A percentile compares a stretch with the other conserved stretches of the same genome.
phyloP scores from a whole-genome alignment of 1,140 invertebrate species.

The Drosophila ogumai region DNA sequence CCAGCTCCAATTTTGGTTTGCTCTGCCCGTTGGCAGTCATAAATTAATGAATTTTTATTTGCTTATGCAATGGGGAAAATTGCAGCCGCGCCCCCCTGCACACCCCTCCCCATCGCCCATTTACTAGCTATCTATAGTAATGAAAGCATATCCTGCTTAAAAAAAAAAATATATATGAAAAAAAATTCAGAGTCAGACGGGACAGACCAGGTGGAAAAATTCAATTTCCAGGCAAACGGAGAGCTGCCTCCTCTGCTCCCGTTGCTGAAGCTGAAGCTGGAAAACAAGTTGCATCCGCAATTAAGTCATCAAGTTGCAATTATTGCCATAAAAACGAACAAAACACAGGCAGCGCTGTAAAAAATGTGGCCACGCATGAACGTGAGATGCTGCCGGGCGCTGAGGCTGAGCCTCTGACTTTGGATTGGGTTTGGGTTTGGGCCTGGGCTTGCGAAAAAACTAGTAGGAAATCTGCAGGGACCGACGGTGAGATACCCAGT shows the following conservation, averaged over 20 bases:
- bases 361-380: conserved; percentile 81
- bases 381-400: conserved; percentile 65
- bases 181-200: conserved; percentile 26
- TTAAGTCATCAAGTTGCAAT: conserved; percentile 84
- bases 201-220: conserved; percentile 78
- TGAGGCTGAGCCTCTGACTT: conserved; percentile 25
- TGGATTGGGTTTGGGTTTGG: conserved; percentile 22
- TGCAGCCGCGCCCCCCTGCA: conserved; percentile 32
- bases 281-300: conserved; percentile 84
- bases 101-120: conserved; percentile 11
- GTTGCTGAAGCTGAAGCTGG: conserved; percentile 48
- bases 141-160: conserved; percentile 82
- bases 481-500: conserved; percentile 4
- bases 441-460: conserved; percentile 9
- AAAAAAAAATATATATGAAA: conserved; percentile 14
- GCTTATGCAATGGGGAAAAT: conserved; percentile 81
- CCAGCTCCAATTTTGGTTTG: conserved; percentile 28
- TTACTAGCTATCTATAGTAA: conserved; percentile 70
- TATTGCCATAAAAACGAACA: conserved; percentile 84
- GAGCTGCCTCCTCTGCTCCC: conserved; percentile 15
- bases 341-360: conserved; percentile 72
- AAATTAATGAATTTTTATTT: conserved; percentile 83
- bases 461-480: not conserved
- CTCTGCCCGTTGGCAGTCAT: conserved; percentile 72
- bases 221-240: conserved; percentile 75